Evolutionary conservation across 2,113 vertebrate species (phyloP).

Genomic region (Indicator indicator): DNA sequence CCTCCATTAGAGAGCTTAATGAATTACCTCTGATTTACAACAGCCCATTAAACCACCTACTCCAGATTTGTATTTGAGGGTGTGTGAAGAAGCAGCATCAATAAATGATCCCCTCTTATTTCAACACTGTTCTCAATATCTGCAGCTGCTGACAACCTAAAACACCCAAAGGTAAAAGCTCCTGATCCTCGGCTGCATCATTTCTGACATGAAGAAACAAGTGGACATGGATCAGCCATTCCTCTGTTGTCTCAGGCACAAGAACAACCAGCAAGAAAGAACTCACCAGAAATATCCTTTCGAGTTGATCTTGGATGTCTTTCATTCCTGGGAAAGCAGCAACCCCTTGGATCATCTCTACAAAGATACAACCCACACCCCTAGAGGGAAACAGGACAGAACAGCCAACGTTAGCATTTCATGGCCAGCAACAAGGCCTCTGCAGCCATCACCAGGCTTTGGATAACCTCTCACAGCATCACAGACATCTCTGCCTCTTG

Average conservation of each 20-base stretch:
- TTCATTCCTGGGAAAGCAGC: constrained; percentile 99
- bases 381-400: constrained; percentile 65
- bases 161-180: not conserved
- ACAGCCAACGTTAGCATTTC: not conserved
- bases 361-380: constrained; percentile 98
- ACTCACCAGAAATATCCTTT: constrained; percentile 98
- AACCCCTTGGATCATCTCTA: constrained; percentile 98
- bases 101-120: not conserved
- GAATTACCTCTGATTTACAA: constrained; percentile 44
- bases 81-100: not conserved
- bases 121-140: not conserved
- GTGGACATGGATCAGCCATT: not conserved
- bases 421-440: not conserved
- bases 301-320: constrained; percentile 97
- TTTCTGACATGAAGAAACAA: not conserved
- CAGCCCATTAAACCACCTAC: not conserved
- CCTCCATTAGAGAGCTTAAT: constrained; percentile 30
- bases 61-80: constrained; percentile 6
- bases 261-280: not conserved
- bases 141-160: not conserved
- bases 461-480: too few species aligned
- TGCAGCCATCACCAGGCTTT: not conserved
- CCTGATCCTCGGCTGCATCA: not conserved
- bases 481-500: too few species aligned
- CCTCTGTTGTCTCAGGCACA: not conserved